Conservation (phyloP, 1,140 invertebrate genomes). For the Tigriopus japonicus region DNA sequence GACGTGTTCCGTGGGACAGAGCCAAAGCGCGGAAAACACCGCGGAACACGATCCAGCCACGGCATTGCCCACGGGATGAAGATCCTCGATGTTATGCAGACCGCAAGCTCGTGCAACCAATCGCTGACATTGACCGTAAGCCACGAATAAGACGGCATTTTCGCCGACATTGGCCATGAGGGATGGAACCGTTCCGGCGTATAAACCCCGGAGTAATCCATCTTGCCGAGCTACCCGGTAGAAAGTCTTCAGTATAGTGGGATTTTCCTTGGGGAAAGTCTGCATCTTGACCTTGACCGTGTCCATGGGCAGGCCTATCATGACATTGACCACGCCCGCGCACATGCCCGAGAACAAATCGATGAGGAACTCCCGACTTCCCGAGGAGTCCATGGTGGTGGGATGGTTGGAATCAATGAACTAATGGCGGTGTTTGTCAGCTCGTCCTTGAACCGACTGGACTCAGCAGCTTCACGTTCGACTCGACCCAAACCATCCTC, state of each 20-base stretch:
- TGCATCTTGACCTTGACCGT: conserved; percentile 98
- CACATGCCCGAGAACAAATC: conserved; percentile 21
- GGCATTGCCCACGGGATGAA: conserved; percentile 64
- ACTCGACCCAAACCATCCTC: no score
- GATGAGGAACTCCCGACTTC: conserved; percentile 16
- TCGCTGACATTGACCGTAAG: conserved; percentile 92
- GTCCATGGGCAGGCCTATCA: conserved; percentile 90
- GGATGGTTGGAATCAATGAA: no score
- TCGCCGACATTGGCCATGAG: conserved; percentile 88
- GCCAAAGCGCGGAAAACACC: conserved; percentile 85
- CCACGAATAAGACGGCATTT: conserved; percentile 91
- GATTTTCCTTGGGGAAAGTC: conserved; percentile 80
- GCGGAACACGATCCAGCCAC: conserved; percentile 80
- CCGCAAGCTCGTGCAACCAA: conserved; percentile 29
- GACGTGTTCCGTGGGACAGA: conserved; percentile 92
- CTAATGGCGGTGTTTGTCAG: no score
- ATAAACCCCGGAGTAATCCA: conserved; percentile 45
- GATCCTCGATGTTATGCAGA: conserved; percentile 42
- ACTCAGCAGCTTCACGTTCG: no score
- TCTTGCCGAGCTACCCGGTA: conserved; percentile 37
- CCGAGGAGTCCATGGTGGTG: no score
- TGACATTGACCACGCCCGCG: conserved; percentile 68
- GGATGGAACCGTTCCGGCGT: conserved; percentile 87
- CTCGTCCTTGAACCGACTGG: no score
- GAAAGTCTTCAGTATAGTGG: conserved; percentile 63